Conservation (phyloP, 1,140 invertebrate species). For the Drosophila mojavensis region DNA sequence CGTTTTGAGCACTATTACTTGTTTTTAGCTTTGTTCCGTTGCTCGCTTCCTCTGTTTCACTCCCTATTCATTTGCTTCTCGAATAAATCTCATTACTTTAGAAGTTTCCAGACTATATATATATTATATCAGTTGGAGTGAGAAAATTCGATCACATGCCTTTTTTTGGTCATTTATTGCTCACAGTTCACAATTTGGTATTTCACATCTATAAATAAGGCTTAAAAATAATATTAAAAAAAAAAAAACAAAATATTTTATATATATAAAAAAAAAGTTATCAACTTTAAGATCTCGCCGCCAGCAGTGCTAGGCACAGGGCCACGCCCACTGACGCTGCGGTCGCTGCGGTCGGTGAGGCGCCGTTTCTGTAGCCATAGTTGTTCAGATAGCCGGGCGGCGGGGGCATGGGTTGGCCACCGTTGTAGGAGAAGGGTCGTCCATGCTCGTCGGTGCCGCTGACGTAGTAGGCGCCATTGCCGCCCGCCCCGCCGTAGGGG, state of each 20-base stretch:
- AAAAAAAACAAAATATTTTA: slow-evolving; percentile 14
- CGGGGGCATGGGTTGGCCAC: slow-evolving; percentile 42
- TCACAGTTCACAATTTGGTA: slow-evolving; percentile 39
- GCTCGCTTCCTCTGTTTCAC: too few relatives aligned
- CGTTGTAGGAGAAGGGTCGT: slow-evolving; percentile 62
- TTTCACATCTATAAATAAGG: slow-evolving; percentile 62
- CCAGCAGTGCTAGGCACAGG: slow-evolving; percentile 19
- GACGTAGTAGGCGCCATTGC: slow-evolving; percentile 73
- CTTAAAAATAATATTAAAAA: slow-evolving; percentile 57
- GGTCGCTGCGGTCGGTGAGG: not conserved
- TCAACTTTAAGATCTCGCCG: slow-evolving; percentile 38
- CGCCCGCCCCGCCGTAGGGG: slow-evolving; percentile 65
- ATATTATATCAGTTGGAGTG: not conserved
- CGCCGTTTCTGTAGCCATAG: slow-evolving; percentile 48
- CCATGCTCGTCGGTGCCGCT: slow-evolving; percentile 71
- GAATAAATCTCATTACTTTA: too few relatives aligned
- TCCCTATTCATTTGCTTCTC: too few relatives aligned
- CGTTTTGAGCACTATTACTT: too few relatives aligned
- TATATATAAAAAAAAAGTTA: not conserved
- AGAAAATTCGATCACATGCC: not conserved
- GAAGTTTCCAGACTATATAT: too few relatives aligned
- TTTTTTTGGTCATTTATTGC: slow-evolving; percentile 39
- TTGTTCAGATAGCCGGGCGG: slow-evolving; percentile 50
- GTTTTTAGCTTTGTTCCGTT: not conserved
- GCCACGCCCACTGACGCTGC: slow-evolving; percentile 1